phyloP scores from a whole-genome alignment of 1,140 invertebrate species.

The Scaptomyza graminum region DNA sequence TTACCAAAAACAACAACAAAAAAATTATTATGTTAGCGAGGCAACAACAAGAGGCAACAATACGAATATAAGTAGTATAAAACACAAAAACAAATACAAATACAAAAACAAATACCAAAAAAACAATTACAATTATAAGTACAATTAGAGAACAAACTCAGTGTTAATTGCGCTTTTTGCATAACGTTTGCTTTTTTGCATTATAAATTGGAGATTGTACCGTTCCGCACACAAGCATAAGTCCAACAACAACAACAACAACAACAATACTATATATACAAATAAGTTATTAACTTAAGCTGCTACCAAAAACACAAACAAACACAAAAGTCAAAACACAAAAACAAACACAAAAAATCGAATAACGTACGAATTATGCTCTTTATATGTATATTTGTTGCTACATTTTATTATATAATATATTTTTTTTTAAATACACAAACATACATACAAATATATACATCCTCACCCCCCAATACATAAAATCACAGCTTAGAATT shows the following conservation, averaged over 20 bases:
- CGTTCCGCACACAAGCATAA: neutral
- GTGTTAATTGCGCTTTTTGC: constrained; percentile 31
- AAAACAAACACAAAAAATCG: too few species aligned
- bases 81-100: neutral
- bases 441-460: constrained; percentile 22
- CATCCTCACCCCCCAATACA: neutral
- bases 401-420: constrained; percentile 5
- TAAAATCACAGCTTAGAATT: constrained; percentile 21
- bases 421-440: neutral
- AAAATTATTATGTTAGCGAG: neutral
- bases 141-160: constrained; percentile 1
- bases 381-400: too few species aligned
- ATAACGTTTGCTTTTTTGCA: constrained; percentile 7
- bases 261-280: too few species aligned
- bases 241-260: too few species aligned
- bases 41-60: neutral
- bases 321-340: neutral
- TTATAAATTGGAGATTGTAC: neutral
- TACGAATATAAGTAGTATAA: neutral
- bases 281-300: neutral
- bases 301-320: neutral
- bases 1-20: neutral
- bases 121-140: constrained; percentile 2
- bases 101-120: constrained; percentile 7
- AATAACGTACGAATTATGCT: too few species aligned